Conservation (phyloP, 2,888 invertebrate genomes). For the Monochamus alternatus region DNA sequence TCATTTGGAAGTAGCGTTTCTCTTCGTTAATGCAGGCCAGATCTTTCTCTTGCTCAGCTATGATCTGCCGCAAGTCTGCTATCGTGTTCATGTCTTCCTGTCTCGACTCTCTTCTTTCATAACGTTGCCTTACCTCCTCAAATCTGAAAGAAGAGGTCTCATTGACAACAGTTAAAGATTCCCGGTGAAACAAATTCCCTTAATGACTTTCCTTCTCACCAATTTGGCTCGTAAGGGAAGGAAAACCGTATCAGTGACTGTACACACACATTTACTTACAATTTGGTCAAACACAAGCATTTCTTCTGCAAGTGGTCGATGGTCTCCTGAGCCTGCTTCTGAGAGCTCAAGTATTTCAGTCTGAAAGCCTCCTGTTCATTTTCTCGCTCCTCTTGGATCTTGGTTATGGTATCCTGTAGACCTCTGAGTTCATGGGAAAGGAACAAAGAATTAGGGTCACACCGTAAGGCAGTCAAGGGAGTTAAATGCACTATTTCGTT, state of each 20-base stretch:
- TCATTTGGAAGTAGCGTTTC: conserved; percentile 75
- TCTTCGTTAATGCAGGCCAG: conserved; percentile 74
- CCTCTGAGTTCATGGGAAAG: conserved; percentile 65
- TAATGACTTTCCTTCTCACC: not conserved
- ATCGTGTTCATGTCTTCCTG: conserved; percentile 75
- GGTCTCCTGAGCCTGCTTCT: conserved; percentile 72
- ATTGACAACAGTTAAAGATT: conserved; percentile 5
- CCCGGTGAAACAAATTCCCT: not conserved
- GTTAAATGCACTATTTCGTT: conserved; percentile 40
- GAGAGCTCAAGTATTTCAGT: conserved; percentile 68
- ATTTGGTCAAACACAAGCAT: conserved; percentile 76
- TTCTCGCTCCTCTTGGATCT: conserved; percentile 65
- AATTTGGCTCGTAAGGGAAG: too few species aligned
- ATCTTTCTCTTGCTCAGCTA: conserved; percentile 75
- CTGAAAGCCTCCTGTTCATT: conserved; percentile 65
- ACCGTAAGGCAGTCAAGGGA: conserved; percentile 31
- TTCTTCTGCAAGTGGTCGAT: conserved; percentile 77
- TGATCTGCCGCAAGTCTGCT: conserved; percentile 73
- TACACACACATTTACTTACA: conserved; percentile 72
- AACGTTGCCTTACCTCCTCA: conserved; percentile 75
- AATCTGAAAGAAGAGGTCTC: conserved; percentile 67
- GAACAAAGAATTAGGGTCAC: conserved; percentile 52
- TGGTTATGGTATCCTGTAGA: conserved; percentile 69
- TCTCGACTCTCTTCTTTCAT: conserved; percentile 74
- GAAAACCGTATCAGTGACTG: too few species aligned